Conservation (phyloP, 2,888 invertebrate genomes). For the Cerastis rubricosa region DNA sequence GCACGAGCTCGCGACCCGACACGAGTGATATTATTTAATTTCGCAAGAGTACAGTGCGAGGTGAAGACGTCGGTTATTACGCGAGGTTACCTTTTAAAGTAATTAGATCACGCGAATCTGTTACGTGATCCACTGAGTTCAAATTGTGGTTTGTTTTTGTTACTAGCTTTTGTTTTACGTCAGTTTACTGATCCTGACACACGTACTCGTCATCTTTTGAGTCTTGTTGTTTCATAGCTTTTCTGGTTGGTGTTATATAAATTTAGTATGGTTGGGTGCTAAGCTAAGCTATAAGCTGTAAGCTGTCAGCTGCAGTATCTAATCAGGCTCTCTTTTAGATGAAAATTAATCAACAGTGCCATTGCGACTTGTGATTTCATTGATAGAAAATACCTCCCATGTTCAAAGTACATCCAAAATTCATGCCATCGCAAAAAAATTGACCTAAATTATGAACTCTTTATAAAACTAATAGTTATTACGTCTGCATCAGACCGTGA, state of each 20-base stretch:
- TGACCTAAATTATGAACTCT: slow-evolving; percentile 9
- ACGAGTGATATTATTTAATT: slow-evolving; percentile 69
- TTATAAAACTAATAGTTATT: slow-evolving; percentile 25
- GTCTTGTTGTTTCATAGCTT: neutral
- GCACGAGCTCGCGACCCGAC: slow-evolving; percentile 36
- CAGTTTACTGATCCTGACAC: neutral
- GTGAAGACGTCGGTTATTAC: slow-evolving; percentile 66
- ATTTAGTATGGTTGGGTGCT: neutral
- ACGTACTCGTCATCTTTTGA: neutral
- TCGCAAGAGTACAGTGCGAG: slow-evolving; percentile 64
- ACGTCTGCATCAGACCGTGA: slow-evolving; percentile 48
- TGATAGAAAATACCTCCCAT: neutral
- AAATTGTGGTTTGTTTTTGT: slow-evolving; percentile 40
- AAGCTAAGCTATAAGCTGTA: too few species aligned
- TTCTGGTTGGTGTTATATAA: neutral
- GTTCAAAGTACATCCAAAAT: neutral
- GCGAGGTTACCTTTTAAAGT: slow-evolving; percentile 62
- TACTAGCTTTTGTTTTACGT: neutral
- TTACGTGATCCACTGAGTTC: slow-evolving; percentile 55
- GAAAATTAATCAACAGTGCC: neutral
- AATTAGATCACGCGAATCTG: slow-evolving; percentile 68
- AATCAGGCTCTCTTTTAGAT: too few species aligned
- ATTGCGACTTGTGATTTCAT: neutral
- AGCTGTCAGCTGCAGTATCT: neutral
- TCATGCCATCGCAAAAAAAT: neutral